Base-by-base conservation (phyloP, 2,888 invertebrate species). In the Chloromyia formosa region DNA sequence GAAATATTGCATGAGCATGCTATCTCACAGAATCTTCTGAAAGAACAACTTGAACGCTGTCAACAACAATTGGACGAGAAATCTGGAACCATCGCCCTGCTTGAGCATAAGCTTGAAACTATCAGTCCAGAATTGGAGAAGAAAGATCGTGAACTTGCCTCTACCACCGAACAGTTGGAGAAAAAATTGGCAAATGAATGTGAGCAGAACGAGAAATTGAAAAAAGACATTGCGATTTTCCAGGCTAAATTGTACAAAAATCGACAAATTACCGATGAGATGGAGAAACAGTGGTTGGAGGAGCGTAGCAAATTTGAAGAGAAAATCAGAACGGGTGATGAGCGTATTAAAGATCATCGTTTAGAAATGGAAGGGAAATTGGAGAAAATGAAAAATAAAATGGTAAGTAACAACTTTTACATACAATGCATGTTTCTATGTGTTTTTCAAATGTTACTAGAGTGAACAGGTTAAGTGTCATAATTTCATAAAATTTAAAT, bases 381-480 rank as follows among this genome's bases (percentile, higher is more conserved):
- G 80, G 92, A 91, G 81, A 89, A 91, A 83, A 91, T 94, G 89
- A 94, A 94, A 83, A 88, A 89, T 69, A 92, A 92, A 89, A 93
- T 94, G 93, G 93, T 93, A 87, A 89, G 90, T 88, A 56, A 16
- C 16, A 18, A n/a, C n/a, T 69, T 53, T 73, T 1, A 12, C 35
- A 35, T 61, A 20, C 42, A 49, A 49, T 49, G 49, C 49, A 49
- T 49, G 49, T 56, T 64, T 53, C 9, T 53, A n/a, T n/a, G n/a
- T n/a, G n/a, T n/a, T n/a, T 45, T 45, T 45, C 45, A 45, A 45
- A 10, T 45, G 12, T 45, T 10, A n/a, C n/a, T n/a, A n/a, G n/a
- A n/a, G n/a, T n/a, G n/a, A n/a, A n/a, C n/a, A n/a, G n/a, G n/a
- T n/a, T n/a, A n/a, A n/a, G n/a, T n/a, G n/a, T n/a, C n/a, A n/a